Evolutionary conservation across 2,797 vertebrate species (phyloP).

Genomic region (Acomys russatus): DNA sequence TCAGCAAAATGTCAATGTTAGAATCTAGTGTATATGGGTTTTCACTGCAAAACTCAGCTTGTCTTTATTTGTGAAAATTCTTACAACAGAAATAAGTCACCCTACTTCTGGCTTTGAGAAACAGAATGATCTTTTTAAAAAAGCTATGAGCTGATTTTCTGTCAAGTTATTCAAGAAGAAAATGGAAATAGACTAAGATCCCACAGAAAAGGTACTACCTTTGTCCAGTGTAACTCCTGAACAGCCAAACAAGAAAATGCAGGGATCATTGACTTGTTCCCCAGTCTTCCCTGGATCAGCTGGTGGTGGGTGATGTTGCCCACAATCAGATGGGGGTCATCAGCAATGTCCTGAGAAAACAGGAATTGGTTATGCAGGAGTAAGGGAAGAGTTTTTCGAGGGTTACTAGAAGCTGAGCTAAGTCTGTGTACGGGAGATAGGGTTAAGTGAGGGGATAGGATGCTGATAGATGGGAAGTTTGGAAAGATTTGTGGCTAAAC

Average conservation of each 20-base stretch:
- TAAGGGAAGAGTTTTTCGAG: conserved; percentile 5
- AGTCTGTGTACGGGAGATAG: neutral
- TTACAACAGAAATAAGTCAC: conserved; percentile 17
- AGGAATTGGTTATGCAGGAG: conserved; percentile 50
- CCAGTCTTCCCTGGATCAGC: conserved; percentile 94
- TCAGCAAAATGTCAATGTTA: conserved; percentile 29
- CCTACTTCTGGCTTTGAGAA: neutral
- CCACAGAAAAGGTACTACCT: conserved; percentile 86
- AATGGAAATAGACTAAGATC: neutral
- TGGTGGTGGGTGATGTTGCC: conserved; percentile 95
- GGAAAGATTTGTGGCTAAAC: neutral
- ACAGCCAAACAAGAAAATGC: conserved; percentile 97
- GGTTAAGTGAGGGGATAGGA: neutral
- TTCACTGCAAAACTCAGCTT: conserved; percentile 31
- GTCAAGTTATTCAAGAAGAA: conserved; percentile 55
- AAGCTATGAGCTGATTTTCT: neutral
- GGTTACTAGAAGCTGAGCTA: conserved; percentile 5
- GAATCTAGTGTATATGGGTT: neutral
- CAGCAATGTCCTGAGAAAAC: conserved; percentile 91
- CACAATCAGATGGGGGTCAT: conserved; percentile 93
- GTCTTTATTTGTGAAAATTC: conserved; percentile 14
- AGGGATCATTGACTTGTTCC: conserved; percentile 97
- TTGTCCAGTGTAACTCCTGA: conserved; percentile 94
- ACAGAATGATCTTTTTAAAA: conserved; percentile 8
- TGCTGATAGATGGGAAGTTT: neutral